Evolutionary conservation across 2,113 vertebrate species (phyloP), one percentile per base, ranked within the genome.

Genomic region (Embiotoca jacksoni): DNA sequence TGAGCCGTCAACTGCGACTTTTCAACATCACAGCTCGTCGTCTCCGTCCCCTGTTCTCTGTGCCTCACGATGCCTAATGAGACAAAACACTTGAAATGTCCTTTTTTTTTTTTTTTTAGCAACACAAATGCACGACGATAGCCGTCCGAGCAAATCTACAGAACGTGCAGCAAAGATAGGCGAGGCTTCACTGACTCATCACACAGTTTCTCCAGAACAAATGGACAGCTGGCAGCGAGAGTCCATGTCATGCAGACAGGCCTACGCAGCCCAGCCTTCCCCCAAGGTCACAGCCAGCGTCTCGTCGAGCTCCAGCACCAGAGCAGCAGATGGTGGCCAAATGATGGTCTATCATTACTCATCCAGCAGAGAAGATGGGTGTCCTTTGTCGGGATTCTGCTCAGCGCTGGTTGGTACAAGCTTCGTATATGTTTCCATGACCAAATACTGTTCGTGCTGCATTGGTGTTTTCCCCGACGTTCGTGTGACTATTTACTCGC

Each of bases 171-270:
- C 46, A 70, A 23, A 23, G 23, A 23, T 47, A 79, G 76, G 63
- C 36, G 37, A 75, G 72, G 80, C 70, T 54, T 81, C 72, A 79
- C 57, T 78, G 79, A 86, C 53, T 90, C 86, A 88, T 83, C 66
- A 70, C 23, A 49, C 59, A 54, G 72, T 78, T 85, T 80, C 75
- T 82, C 6, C 70, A 83, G 78, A 84, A 64, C 63, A 72, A 83
- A 81, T 65, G 84, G 87, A 90, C 87, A 89, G 89, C 85, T 88
- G 88, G 87, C 84, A 88, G 63, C 78, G n/a, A 81, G 80, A 81
- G 80, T 75, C 72, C 78, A 55, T 90, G 87, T 83, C 88, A 83
- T 59, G 47, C 81, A 80, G 76, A 75, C 81, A 56, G 72, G 78
- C 81, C 77, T 61, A 69, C 54, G 63, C 75, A 78, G 35, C 13